These are phyloP conservation scores for Caenorhabditis zanzibari DNA, from an alignment of 2,888 invertebrate genomes.

Conservation along the genomic window DNA sequence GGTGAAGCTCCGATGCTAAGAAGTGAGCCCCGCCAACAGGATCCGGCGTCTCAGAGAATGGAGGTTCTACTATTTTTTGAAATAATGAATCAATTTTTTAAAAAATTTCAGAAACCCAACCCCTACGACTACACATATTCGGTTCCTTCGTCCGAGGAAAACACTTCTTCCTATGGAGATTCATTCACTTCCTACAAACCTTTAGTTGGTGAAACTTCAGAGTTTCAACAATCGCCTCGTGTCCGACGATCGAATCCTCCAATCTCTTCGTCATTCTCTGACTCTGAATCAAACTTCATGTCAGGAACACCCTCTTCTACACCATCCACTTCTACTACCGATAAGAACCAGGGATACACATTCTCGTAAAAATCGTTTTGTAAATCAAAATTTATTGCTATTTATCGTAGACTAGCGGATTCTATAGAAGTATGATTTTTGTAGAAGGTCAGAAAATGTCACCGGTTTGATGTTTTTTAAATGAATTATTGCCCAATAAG, in stretches of 20 bases:
- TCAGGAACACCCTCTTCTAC: constrained; percentile 64
- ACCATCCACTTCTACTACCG: constrained; percentile 2
- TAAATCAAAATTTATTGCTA: neutral
- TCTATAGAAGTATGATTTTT: neutral
- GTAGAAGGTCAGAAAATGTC: neutral
- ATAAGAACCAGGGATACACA: constrained; percentile 27
- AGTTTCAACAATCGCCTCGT: constrained; percentile 35
- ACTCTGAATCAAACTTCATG: constrained; percentile 43
- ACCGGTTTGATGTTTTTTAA: neutral
- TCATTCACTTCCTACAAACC: constrained; percentile 55
- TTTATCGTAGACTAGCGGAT: constrained; percentile 9
- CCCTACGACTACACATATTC: constrained; percentile 45
- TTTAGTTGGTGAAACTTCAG: constrained; percentile 48
- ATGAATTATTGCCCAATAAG: too few relatives aligned
- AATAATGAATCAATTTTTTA: neutral
- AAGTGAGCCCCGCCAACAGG: neutral
- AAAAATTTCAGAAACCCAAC: constrained; percentile 26
- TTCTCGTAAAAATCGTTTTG: constrained; percentile 27
- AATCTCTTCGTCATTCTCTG: constrained; percentile 4
- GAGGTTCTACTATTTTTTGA: constrained; percentile 7
- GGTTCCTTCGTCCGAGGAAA: neutral
- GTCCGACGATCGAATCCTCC: constrained; percentile 30
- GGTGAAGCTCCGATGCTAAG: neutral
- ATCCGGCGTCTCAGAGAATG: neutral
- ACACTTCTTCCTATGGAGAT: constrained; percentile 27